Evolutionary conservation across 1,140 invertebrate species (phyloP).

Genomic region (Seison nebaliae): DNA sequence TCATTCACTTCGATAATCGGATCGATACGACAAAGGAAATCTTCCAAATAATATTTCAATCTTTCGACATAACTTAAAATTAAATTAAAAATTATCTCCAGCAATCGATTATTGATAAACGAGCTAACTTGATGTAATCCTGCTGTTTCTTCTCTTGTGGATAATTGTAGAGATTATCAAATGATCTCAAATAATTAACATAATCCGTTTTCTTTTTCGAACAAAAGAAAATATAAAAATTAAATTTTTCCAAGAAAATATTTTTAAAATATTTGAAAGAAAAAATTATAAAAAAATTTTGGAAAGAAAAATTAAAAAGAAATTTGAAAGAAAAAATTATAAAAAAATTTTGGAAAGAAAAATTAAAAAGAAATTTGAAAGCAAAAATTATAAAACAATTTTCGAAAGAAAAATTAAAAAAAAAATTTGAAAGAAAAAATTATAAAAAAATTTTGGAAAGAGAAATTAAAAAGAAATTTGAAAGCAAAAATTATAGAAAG

Average conservation of each 20-base stretch:
- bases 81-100: neutral
- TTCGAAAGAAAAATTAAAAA: too few species aligned
- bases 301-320: neutral
- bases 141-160: constrained; percentile 71
- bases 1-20: constrained; percentile 14
- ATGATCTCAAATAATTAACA: constrained; percentile 65
- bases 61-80: constrained; percentile 5
- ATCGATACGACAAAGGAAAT: constrained; percentile 8
- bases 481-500: constrained; percentile 8
- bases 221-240: neutral
- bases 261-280: neutral
- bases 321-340: neutral
- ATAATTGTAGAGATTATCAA: constrained; percentile 84
- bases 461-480: constrained; percentile 8
- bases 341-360: too few species aligned
- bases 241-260: neutral
- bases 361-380: too few species aligned
- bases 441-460: too few species aligned
- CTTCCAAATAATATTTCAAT: constrained; percentile 5
- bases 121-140: constrained; percentile 64
- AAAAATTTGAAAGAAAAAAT: too few species aligned
- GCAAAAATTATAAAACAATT: too few species aligned
- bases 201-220: constrained; percentile 64
- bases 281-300: neutral
- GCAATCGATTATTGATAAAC: constrained; percentile 15